phyloP scores from a whole-genome alignment of 2,113 vertebrate genomes.

The Alaudala cheleensis region DNA sequence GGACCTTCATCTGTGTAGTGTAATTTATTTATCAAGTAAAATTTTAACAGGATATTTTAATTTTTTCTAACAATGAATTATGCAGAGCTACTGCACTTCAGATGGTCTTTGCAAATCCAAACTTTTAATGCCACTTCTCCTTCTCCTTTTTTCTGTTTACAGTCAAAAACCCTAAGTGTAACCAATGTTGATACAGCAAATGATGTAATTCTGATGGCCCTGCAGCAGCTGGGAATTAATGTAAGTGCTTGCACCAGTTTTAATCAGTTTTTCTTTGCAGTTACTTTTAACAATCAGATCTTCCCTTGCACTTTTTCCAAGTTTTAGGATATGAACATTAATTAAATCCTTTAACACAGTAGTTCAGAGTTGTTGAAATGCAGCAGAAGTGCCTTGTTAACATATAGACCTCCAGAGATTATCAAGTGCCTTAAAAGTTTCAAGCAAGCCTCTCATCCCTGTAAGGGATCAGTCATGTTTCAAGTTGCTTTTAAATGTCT shows the following conservation, averaged over 20 bases:
- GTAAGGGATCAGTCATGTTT: neutral
- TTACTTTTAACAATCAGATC: neutral
- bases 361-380: neutral
- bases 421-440: neutral
- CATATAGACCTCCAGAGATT: neutral
- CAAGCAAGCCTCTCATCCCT: neutral
- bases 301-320: neutral
- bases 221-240: constrained; percentile 88
- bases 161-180: constrained; percentile 91
- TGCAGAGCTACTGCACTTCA: neutral
- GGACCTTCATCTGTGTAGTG: neutral
- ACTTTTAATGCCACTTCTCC: neutral
- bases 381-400: neutral
- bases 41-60: neutral
- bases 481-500: neutral
- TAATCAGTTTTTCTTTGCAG: constrained; percentile 1
- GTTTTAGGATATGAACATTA: neutral
- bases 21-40: constrained; percentile 11
- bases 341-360: neutral
- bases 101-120: constrained; percentile 3
- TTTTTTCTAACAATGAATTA: neutral
- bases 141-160: constrained; percentile 43
- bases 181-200: constrained; percentile 86
- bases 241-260: constrained; percentile 75
- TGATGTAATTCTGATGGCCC: constrained; percentile 87